Evolutionary conservation across 2,797 vertebrate genomes (phyloP), one percentile per base, ranked within the genome.

Genomic region (Myotis planiceps): DNA sequence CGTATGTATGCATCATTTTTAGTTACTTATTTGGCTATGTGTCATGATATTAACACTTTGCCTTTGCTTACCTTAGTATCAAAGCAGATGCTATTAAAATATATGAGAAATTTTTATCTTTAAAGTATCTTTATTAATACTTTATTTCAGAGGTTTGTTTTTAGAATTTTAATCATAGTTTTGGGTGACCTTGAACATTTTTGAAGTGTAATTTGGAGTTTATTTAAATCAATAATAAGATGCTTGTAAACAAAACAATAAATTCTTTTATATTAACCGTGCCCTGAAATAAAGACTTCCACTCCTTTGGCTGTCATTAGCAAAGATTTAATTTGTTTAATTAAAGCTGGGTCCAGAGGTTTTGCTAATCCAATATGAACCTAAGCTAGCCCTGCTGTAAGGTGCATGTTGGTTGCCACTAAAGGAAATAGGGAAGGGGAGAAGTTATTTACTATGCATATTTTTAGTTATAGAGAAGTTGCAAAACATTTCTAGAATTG

Each of bases 151-250:
- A 66, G 69, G n/a, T 60, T 93, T 92, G 19, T 88, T 93, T 63
- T 78, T 90, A 96, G 34, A n/a, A 76, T 88, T 32, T 76, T 83
- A 84, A 47, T 86, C 39, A 60, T 29, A 90, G 53, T 95, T 78
- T 83, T 65, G 10, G 27, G 68, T 72, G 16, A 90, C 51, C 7
- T 63, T 86, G 78, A 74, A 72, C 23, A 71, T 76, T 92, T 88
- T 90, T 83, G 6, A 78, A 63, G 16, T 88, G 27, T 79, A 53
- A 69, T 65, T 88, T 83, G 45, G 51, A 32, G 25, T 88, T 97
- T 84, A 65, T 96, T 90, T 63, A 68, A 91, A 53, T 88, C 51
- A 83, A 9, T 47, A 90, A 39, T 93, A 96, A 86, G 42, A 16
- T 94, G 6, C n/a, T 66, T 80, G 1, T 86, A 65, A 95, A 69